Base-by-base conservation (phyloP, 2,888 invertebrate species). In the Cordilura impudica region DNA sequence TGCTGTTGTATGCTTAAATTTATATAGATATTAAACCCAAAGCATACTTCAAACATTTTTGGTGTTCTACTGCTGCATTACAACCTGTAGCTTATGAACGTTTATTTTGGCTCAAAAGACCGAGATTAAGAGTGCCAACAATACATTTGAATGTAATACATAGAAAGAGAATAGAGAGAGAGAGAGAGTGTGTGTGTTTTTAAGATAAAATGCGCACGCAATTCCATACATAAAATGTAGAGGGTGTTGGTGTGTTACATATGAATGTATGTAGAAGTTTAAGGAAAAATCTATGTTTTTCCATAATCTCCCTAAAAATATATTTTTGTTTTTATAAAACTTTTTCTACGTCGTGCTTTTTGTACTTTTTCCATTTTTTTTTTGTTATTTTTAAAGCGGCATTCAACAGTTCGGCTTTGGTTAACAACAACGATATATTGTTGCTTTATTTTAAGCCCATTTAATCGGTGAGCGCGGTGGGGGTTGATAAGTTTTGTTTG, bases 331-430 rank as follows among this genome's bases (percentile, higher is more conserved):
- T 45, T 67, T 29, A 19, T 65, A 31, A 43, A 51, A 23, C 18
- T 2, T 19, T 14, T 21, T 8, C 51, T 53, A n/a, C 60, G 10
- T 49, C 35, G 19, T 35, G 14, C 29, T 43, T 51, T 21, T 51
- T 39, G 39, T 29, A 35, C 63, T 45, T 72, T 58, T 51, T 54
- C 43, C 19, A 31, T 29, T 23, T 35, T 60, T 19, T n/a, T 45
- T 29, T 19, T 82, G 82, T 29, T 26, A 8, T n/a, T 29, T 29
- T 43, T 26, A 54, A 75, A 63, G 83, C 85, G 83, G 85, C 86
- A 86, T 87, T 86, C 86, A 86, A 86, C 87, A 86, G 86, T 86
- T 86, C 86, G 85, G 86, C 84, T 83, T 83, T 81, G 39, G 56
- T 49, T 49, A 74, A 54, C 65, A 78, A 65, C 78, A 74, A 54